phyloP scores from a whole-genome alignment of 1,140 invertebrate genomes.

The Triops cancriformis region DNA sequence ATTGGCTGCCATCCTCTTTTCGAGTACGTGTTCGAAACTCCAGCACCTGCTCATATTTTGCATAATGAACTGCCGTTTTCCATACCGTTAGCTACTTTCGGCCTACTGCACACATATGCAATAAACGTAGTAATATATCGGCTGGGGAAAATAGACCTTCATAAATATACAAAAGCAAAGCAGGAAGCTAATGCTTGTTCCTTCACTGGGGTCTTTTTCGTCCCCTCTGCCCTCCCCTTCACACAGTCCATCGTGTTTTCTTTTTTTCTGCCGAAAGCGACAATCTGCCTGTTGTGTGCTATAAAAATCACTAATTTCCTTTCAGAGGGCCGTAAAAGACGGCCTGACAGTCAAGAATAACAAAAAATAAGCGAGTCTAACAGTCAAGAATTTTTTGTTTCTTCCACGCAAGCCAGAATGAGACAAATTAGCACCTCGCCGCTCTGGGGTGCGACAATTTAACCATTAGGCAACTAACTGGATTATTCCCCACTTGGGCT shows the following conservation, averaged over 20 bases:
- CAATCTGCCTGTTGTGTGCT: not conserved
- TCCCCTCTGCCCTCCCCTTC: not conserved
- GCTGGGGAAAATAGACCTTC: not conserved
- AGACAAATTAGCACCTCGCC: not conserved
- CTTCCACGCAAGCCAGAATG: not conserved
- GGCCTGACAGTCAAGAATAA: not conserved
- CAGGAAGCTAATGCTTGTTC: not conserved
- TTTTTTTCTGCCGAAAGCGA: not conserved
- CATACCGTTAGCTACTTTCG: not conserved
- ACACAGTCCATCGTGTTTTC: too few relatives aligned
- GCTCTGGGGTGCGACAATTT: not conserved
- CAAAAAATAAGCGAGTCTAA: not conserved
- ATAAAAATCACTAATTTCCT: slow-evolving; percentile 2
- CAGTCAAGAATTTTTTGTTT: not conserved
- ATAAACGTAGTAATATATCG: not conserved
- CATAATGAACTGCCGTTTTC: not conserved
- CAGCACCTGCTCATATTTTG: not conserved
- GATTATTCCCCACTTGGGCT: too few relatives aligned
- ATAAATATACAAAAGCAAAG: slow-evolving; percentile 3
- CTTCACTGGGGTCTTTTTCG: not conserved
- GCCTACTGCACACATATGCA: slow-evolving; percentile 12
- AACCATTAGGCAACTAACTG: too few relatives aligned
- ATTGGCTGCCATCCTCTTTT: too few relatives aligned
- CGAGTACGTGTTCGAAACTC: not conserved
- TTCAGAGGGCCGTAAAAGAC: not conserved